These are phyloP conservation scores for Pelodytes ibericus DNA, from an alignment of 2,797 vertebrate species.

Conservation along the genomic window DNA sequence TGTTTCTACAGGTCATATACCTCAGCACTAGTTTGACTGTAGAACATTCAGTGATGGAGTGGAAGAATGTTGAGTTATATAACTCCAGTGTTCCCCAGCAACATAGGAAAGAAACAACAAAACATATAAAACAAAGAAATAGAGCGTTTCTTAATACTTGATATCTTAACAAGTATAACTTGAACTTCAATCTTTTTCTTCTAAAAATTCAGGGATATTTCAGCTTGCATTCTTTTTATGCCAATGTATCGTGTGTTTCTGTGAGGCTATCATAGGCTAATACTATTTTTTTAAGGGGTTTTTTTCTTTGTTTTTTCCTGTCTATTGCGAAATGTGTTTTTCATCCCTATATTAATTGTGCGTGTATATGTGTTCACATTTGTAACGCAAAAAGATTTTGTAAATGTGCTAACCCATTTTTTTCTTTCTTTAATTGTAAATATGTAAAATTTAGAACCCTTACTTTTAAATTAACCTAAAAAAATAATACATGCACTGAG, in stretches of 20 bases:
- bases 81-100: constrained; percentile 76
- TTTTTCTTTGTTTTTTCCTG: constrained; percentile 41
- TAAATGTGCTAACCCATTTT: constrained; percentile 73
- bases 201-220: constrained; percentile 98
- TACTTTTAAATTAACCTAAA: constrained; percentile 73
- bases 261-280: constrained; percentile 74
- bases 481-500: constrained; percentile 90
- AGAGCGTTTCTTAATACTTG: constrained; percentile 80
- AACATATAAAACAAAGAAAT: constrained; percentile 68
- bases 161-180: constrained; percentile 87
- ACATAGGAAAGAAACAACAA: constrained; percentile 60
- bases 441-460: constrained; percentile 73
- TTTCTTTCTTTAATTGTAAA: constrained; percentile 71
- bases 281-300: constrained; percentile 51
- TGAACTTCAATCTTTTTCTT: constrained; percentile 85
- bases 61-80: constrained; percentile 75
- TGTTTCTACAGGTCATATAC: constrained; percentile 96
- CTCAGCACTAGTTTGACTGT: constrained; percentile 99
- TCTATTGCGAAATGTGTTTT: constrained; percentile 77
- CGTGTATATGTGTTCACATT: constrained; percentile 75
- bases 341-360: constrained; percentile 77
- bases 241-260: constrained; percentile 78
- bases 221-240: constrained; percentile 82
- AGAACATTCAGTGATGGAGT: constrained; percentile 81
- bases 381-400: constrained; percentile 79